phyloP scores from a whole-genome alignment of 2,888 invertebrate genomes.

The Brachyptera risi region DNA sequence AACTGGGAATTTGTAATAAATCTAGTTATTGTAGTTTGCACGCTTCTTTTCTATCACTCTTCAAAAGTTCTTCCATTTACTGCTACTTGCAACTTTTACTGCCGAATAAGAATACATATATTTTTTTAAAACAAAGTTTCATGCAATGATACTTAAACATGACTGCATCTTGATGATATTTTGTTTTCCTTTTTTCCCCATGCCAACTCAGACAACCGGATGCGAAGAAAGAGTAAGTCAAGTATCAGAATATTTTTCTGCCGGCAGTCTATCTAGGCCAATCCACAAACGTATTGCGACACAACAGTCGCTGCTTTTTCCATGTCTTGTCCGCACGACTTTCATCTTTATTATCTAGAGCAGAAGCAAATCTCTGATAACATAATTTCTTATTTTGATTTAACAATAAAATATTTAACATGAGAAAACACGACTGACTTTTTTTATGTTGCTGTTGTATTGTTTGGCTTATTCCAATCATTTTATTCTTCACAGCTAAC shows the following conservation, averaged over 20 bases:
- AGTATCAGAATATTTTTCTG: constrained; percentile 30
- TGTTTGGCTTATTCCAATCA: constrained; percentile 11
- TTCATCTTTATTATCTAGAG: background rate
- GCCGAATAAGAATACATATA: too few species aligned
- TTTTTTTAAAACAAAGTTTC: too few species aligned
- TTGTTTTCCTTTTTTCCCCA: constrained; percentile 30
- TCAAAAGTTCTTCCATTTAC: too few species aligned
- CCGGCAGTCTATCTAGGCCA: constrained; percentile 36
- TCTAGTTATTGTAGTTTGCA: too few species aligned
- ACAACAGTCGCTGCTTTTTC: constrained; percentile 16
- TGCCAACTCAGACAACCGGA: constrained; percentile 53
- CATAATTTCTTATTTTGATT: constrained; percentile 19
- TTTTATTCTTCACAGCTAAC: constrained; percentile 19
- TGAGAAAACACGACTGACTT: background rate
- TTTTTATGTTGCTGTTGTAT: constrained; percentile 19
- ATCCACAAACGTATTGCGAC: constrained; percentile 16
- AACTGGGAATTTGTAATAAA: too few species aligned
- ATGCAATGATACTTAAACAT: too few species aligned
- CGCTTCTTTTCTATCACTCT: too few species aligned
- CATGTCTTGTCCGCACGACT: constrained; percentile 17
- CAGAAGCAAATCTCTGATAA: background rate
- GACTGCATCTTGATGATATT: constrained; percentile 17
- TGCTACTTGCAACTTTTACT: too few species aligned
- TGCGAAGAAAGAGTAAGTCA: constrained; percentile 64
- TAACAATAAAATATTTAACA: constrained; percentile 5